These are phyloP conservation scores for Chelonia mydas DNA, from an alignment of 2,797 vertebrate species.

Conservation along the genomic window DNA sequence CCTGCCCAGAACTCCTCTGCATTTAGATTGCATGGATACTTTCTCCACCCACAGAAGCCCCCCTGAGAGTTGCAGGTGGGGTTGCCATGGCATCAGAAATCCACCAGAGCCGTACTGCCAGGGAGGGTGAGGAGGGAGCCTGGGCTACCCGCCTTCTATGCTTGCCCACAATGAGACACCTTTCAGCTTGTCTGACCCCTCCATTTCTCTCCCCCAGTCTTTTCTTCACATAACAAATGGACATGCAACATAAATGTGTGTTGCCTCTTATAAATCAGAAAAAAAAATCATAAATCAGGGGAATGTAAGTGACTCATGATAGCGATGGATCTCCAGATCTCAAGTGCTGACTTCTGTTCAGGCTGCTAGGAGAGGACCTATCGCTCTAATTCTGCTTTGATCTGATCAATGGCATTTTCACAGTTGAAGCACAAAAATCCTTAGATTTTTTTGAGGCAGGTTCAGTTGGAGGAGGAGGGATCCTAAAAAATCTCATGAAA, in stretches of 20 bases:
- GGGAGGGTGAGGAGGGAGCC: neutral
- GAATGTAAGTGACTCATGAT: neutral
- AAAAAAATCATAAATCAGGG: neutral
- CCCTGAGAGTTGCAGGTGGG: neutral
- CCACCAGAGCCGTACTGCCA: neutral
- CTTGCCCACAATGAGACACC: neutral
- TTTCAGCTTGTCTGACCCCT: neutral
- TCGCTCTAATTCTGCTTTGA: neutral
- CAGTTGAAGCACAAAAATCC: neutral
- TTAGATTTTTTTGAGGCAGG: neutral
- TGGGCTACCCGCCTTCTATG: neutral
- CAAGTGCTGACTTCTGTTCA: neutral
- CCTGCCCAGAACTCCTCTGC: neutral
- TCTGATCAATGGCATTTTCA: neutral
- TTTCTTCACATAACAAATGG: neutral
- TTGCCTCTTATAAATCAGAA: neutral
- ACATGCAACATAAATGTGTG: neutral
- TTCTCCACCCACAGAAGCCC: neutral
- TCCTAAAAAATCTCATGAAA: neutral
- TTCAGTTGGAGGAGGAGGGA: neutral
- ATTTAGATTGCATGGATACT: neutral
- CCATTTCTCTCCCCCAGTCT: neutral
- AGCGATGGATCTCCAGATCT: neutral
- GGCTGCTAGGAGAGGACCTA: neutral
- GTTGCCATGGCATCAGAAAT: neutral